Conservation (phyloP, 2,797 vertebrate species). For the Enteromius unitaeniatus region DNA sequence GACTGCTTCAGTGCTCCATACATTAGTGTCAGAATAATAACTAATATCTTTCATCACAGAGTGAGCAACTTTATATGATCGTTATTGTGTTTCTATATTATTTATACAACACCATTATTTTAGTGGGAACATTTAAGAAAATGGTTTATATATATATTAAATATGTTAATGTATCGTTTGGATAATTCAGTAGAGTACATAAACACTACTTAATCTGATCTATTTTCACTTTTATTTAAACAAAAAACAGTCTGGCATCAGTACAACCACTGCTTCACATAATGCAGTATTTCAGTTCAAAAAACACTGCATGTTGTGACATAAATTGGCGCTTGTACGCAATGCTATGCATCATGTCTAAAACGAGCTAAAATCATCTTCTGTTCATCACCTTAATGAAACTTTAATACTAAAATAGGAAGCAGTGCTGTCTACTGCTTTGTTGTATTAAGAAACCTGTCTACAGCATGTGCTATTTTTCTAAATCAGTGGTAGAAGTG, state of each 20-base stretch:
- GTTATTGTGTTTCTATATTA: not conserved
- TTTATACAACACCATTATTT: not conserved
- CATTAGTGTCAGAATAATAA: not conserved
- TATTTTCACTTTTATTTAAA: not conserved
- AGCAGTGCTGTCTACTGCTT: not conserved
- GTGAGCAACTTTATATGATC: not conserved
- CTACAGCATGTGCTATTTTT: not conserved
- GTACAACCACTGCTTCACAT: not conserved
- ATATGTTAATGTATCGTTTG: not conserved
- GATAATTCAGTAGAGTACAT: not conserved
- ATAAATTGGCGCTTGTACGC: not conserved
- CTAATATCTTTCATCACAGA: not conserved
- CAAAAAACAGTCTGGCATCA: not conserved
- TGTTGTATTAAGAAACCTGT: not conserved
- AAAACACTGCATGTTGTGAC: not conserved
- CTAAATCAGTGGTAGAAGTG: not conserved
- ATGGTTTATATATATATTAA: not conserved
- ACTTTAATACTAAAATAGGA: too few species aligned
- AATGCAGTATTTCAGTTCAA: not conserved
- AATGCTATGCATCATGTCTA: not conserved
- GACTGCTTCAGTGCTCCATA: not conserved
- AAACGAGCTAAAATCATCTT: not conserved
- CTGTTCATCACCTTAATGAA: not conserved
- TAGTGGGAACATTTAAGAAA: not conserved
- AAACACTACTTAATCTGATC: too few species aligned